Evolutionary conservation across 2,888 invertebrate genomes (phyloP).

Genomic region (Polietes domitor): DNA sequence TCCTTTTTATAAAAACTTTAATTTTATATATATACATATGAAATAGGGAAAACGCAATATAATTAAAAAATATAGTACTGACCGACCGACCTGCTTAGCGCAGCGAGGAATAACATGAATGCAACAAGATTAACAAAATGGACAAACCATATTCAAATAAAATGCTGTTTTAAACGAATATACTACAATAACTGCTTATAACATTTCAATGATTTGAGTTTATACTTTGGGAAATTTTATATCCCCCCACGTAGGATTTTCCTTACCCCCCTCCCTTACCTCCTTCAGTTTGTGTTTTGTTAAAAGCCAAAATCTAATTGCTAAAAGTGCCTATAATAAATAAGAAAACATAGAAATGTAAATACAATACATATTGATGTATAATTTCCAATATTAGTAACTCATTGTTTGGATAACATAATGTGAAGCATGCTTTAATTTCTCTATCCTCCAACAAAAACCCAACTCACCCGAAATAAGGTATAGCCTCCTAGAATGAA

Average conservation of each 20-base stretch:
- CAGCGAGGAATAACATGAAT: background rate
- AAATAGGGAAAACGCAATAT: background rate
- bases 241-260: too few species aligned
- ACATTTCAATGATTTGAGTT: conserved; percentile 36
- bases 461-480: background rate
- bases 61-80: background rate
- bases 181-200: conserved; percentile 37
- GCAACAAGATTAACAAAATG: conserved; percentile 19
- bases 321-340: conserved; percentile 65
- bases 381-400: background rate
- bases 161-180: conserved; percentile 9
- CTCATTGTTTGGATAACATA: background rate
- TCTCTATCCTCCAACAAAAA: background rate
- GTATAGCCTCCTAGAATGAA: background rate
- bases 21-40: background rate
- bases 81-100: too few species aligned
- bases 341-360: conserved; percentile 42
- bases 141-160: conserved; percentile 33
- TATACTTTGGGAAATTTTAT: background rate
- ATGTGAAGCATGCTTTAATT: conserved; percentile 19
- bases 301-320: conserved; percentile 53
- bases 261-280: background rate
- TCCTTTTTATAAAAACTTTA: background rate
- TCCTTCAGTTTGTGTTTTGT: background rate
- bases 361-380: conserved; percentile 20